Evolutionary conservation across 2,888 invertebrate genomes (phyloP).

Genomic region (Cactoblastis cactorum): DNA sequence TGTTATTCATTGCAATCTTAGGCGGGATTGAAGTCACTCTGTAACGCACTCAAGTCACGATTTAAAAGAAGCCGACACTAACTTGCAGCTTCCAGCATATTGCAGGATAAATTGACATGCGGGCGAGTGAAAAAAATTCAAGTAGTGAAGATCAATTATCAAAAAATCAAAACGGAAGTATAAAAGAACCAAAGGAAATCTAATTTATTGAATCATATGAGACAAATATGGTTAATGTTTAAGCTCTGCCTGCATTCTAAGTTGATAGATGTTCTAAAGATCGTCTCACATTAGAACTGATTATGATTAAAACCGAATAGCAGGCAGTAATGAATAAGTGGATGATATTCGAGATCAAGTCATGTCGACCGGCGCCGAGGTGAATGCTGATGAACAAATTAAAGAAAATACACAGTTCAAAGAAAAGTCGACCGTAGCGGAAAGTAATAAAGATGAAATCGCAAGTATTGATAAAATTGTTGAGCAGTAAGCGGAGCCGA

Average conservation of each 20-base stretch:
- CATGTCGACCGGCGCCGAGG: conserved; percentile 70
- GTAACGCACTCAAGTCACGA: no score
- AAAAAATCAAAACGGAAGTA: no score
- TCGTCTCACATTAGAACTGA: conserved; percentile 54
- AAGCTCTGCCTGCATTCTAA: background rate
- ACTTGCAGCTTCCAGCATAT: no score
- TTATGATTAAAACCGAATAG: conserved; percentile 75
- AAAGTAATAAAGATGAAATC: conserved; percentile 22
- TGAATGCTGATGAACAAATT: conserved; percentile 47
- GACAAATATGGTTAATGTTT: no score
- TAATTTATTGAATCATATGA: no score
- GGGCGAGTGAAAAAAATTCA: no score
- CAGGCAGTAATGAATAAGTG: conserved; percentile 73
- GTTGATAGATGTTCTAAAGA: conserved; percentile 17
- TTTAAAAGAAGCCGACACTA: no score
- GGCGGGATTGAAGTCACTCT: no score
- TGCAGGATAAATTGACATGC: no score
- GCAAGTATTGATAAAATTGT: conserved; percentile 36
- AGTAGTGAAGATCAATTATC: no score
- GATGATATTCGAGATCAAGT: conserved; percentile 75
- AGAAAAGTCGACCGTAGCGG: conserved; percentile 25
- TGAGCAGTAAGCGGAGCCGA: conserved; percentile 66
- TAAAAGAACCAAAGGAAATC: no score
- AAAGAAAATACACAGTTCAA: conserved; percentile 11
- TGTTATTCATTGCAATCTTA: no score